Base-by-base conservation (phyloP, 2,888 invertebrate genomes). In the Nomada goodeniana region DNA sequence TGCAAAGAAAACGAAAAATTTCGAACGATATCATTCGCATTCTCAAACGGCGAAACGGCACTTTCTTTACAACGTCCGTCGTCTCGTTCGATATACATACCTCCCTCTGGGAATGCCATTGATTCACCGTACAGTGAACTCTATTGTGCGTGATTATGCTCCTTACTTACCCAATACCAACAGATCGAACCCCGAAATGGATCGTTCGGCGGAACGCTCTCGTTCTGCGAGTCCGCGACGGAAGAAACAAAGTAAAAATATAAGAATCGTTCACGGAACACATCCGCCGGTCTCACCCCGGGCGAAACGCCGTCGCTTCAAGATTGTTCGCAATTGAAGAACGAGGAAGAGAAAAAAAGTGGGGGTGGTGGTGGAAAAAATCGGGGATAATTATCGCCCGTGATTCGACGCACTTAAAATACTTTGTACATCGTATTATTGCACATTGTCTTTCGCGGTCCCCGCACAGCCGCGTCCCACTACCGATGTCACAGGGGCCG, bases 341-440 rank as follows among this genome's bases (percentile, higher is more conserved):
- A 20, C 10, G 0, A 23, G 0, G 20, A 26, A 60, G n/a, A 53
- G 23, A 23, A 29, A 13, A 60, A 10, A 61, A 26, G 26, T 1
- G 26, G 2, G 26, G 1, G 26, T 0, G 23, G 23, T 23, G 23
- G 23, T 23, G 23, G 26, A 26, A 26, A 26, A 26, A 20, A 47
- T 1, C 36, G 0, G 36, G 7, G 5, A 61, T 69, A 59, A 55
- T 53, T 50, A 29, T 65, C 57, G 65, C 73, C 59, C 83, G 76
- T 74, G 65, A 75, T 65, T 42, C n/a, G 23, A 70, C 88, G 91
- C 90, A 90, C 91, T 92, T 92, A 92, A 89, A 90, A 91, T 92
- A 93, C 90, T 93, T 92, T 93, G 92, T 93, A 93, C 92, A 93
- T 90, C 67, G 79, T 92, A 90, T 83, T 93, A 93, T 93, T 93